phyloP scores from a whole-genome alignment of 2,888 invertebrate species.

The Oxystoma pomonae region DNA sequence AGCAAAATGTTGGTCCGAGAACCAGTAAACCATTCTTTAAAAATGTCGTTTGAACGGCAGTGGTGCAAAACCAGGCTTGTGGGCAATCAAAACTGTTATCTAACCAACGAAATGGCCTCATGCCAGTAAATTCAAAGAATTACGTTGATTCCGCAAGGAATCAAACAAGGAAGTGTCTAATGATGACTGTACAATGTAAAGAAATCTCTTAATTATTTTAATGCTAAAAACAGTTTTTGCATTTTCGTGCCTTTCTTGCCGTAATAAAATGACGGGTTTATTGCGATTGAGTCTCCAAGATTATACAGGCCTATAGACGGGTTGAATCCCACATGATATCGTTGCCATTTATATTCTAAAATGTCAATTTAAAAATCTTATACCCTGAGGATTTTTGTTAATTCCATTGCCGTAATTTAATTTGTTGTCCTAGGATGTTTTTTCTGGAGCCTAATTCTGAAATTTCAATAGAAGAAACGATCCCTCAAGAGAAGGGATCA shows the following conservation, averaged over 20 bases:
- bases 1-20: no score
- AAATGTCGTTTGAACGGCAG: no score
- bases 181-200: not conserved
- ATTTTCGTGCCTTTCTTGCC: not conserved
- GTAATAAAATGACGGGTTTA: not conserved
- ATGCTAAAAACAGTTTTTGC: not conserved
- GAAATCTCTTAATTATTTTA: not conserved
- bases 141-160: not conserved
- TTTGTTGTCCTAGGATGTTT: no score
- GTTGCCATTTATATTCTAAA: not conserved
- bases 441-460: no score
- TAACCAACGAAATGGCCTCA: not conserved
- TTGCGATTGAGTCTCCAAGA: not conserved
- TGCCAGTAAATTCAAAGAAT: not conserved
- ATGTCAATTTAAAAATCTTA: not conserved
- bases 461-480: no score
- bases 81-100: not conserved
- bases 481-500: no score
- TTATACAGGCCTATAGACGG: not conserved
- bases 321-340: not conserved
- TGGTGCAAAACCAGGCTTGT: not conserved
- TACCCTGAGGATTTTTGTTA: no score
- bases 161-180: not conserved
- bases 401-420: no score
- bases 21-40: no score